phyloP scores from a whole-genome alignment of 30 jellyfish, hydroid and myxozoan genomes.

The Aurelia aurita region DNA sequence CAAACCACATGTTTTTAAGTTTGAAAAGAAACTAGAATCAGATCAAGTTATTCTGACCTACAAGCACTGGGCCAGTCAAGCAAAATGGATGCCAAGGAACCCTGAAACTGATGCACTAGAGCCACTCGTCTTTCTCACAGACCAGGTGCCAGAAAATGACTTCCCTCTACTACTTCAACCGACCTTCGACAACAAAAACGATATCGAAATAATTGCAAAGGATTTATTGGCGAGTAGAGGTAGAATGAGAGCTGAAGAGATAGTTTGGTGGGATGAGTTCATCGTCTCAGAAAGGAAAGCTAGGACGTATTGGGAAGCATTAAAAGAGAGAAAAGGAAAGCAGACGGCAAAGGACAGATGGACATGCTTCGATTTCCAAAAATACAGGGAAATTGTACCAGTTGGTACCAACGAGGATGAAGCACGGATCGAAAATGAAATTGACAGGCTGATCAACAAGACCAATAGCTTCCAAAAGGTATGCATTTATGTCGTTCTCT shows the following conservation, averaged over 20 bases:
- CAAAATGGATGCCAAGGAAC: constrained; percentile 2
- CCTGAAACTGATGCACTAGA: no score
- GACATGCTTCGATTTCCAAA: background rate
- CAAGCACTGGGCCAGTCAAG: constrained; percentile 3
- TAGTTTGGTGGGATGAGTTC: constrained; percentile 14
- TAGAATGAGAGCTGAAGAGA: background rate
- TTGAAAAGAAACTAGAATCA: background rate
- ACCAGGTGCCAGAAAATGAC: background rate
- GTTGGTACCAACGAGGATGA: background rate
- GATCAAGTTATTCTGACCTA: constrained; percentile 8
- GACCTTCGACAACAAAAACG: background rate
- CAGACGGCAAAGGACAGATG: background rate
- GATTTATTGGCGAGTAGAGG: background rate
- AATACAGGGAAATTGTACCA: background rate
- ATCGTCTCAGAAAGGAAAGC: background rate
- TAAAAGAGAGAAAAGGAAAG: background rate
- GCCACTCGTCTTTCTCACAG: background rate
- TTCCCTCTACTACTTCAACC: constrained; percentile 15
- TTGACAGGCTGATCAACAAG: background rate
- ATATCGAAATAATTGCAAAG: background rate
- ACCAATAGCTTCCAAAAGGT: background rate
- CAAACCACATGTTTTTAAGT: constrained; percentile 1
- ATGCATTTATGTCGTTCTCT: background rate
- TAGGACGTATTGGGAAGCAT: background rate
- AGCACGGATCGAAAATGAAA: background rate